Evolutionary conservation across 2,113 vertebrate species (phyloP).

Genomic region (Rhadina sibilatrix): DNA sequence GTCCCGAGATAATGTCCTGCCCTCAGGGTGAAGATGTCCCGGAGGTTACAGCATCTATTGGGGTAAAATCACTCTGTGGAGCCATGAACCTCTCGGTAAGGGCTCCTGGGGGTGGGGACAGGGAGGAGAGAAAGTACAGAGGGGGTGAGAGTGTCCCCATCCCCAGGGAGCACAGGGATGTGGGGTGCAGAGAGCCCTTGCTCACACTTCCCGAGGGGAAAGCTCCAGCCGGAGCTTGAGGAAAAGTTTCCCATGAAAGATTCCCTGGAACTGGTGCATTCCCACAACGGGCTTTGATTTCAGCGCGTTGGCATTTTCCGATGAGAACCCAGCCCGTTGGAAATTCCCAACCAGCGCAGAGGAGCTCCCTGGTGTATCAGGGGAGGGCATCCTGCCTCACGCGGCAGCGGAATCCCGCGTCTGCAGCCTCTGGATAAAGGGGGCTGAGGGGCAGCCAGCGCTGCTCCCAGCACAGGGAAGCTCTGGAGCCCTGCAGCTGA

Average conservation of each 20-base stretch:
- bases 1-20: accelerated
- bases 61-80: background rate
- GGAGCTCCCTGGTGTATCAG: background rate
- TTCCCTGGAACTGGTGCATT: background rate
- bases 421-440: background rate
- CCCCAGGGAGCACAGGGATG: accelerated
- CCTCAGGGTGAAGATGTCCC: background rate
- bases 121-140: background rate
- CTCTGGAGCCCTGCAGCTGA: background rate
- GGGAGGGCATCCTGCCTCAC: background rate
- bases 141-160: background rate
- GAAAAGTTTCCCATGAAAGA: conserved; percentile 2
- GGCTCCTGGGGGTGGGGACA: background rate
- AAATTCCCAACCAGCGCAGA: background rate
- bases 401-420: background rate
- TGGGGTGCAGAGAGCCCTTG: background rate
- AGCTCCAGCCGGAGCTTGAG: background rate
- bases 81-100: accelerated
- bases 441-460: background rate
- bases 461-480: background rate
- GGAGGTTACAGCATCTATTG: background rate
- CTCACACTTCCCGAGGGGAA: accelerated
- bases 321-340: background rate
- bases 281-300: conserved; percentile 17
- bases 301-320: background rate